A percentile compares a stretch with the other conserved stretches of the same genome.
These are phyloP conservation scores for Coptodon bakossiorum DNA, from an alignment of 2,113 vertebrate genomes.

Conservation along the genomic window DNA sequence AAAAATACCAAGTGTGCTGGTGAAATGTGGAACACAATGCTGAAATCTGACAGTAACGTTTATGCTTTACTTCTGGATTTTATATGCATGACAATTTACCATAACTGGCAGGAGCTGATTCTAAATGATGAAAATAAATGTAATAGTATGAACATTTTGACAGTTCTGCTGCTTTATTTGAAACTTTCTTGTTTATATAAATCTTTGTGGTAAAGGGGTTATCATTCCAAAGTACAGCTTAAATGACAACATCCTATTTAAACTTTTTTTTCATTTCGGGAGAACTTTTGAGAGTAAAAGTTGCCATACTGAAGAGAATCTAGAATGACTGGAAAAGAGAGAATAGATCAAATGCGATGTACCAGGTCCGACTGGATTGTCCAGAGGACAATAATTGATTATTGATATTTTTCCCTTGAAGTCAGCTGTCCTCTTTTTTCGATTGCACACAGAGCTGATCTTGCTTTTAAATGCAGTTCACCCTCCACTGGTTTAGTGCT, in stretches of 20 bases:
- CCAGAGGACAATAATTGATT: not conserved
- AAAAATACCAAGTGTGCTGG: not conserved
- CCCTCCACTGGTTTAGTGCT: not conserved
- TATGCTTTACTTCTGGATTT: not conserved
- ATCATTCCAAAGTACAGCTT: accelerated
- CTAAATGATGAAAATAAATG: not conserved
- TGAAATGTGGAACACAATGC: not conserved
- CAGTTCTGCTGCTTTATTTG: not conserved
- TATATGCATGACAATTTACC: accelerated
- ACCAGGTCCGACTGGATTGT: not conserved
- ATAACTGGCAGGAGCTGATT: not conserved
- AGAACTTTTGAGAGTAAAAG: not conserved
- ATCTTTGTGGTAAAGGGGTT: not conserved
- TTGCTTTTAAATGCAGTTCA: not conserved
- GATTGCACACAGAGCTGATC: not conserved
- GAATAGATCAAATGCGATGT: not conserved
- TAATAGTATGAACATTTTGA: not conserved
- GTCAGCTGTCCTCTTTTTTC: not conserved
- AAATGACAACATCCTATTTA: not conserved
- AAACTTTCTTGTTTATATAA: not conserved
- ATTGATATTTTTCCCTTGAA: not conserved
- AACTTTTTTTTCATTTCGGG: not conserved
- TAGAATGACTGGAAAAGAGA: not conserved
- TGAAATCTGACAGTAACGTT: accelerated
- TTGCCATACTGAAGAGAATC: not conserved